phyloP scores from a whole-genome alignment of 2,113 vertebrate genomes.

The Acinonyx jubatus region DNA sequence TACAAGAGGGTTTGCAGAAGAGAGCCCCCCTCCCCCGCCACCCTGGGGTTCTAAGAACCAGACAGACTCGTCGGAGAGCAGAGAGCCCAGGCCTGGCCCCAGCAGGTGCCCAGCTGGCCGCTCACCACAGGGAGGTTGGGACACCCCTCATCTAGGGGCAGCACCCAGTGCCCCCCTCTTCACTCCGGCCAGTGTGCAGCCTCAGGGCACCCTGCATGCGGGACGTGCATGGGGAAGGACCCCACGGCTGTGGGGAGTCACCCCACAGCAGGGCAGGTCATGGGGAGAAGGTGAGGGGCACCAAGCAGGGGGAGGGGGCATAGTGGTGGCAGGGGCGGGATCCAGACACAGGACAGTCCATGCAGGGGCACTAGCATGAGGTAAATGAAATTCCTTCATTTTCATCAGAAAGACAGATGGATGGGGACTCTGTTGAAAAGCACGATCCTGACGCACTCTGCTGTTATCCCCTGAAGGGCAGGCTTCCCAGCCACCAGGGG shows the following conservation, averaged over 20 bases:
- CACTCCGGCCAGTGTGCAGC: too few species aligned
- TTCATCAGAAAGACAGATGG: not conserved
- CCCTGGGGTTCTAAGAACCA: not conserved
- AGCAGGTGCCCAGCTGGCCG: not conserved
- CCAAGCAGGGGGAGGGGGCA: too few species aligned
- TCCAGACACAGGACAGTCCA: accelerated
- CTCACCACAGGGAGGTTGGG: not conserved
- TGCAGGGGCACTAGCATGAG: accelerated
- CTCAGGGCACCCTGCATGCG: accelerated
- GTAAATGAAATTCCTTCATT: not conserved
- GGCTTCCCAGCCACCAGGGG: too few species aligned
- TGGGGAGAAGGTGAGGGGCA: not conserved
- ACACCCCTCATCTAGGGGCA: not conserved
- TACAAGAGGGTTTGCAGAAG: not conserved
- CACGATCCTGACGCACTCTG: not conserved
- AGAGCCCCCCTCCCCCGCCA: accelerated
- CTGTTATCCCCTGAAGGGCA: not conserved
- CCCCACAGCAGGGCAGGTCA: not conserved
- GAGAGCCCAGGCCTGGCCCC: not conserved
- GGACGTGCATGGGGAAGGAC: not conserved
- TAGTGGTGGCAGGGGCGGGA: not conserved
- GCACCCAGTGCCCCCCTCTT: too few species aligned
- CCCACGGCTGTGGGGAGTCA: not conserved
- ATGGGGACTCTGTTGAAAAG: not conserved
- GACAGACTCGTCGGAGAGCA: not conserved